Conservation (phyloP, 2,113 vertebrate genomes). For the Pristiophorus japonicus region DNA sequence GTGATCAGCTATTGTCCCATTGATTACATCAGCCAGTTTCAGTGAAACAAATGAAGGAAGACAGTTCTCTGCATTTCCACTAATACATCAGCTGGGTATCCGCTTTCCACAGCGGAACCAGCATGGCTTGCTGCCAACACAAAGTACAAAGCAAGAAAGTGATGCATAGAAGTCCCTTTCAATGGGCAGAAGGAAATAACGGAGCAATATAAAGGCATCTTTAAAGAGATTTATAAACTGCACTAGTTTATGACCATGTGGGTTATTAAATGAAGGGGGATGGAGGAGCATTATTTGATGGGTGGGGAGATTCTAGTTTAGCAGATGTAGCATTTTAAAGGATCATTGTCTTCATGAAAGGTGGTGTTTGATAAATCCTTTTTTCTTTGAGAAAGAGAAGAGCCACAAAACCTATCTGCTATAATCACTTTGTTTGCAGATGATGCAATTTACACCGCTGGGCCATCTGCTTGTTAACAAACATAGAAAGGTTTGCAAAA, state of each 20-base stretch:
- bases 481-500: neutral
- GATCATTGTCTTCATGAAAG: neutral
- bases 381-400: neutral
- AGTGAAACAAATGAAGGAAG: neutral
- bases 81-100: neutral
- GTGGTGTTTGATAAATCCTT: neutral
- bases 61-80: neutral
- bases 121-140: neutral
- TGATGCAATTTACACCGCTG: neutral
- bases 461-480: neutral
- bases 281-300: neutral
- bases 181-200: neutral
- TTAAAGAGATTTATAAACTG: neutral
- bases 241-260: neutral
- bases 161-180: neutral
- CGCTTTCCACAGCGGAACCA: neutral
- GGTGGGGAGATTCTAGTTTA: neutral
- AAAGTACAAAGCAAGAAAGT: neutral
- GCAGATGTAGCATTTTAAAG: neutral
- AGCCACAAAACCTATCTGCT: neutral
- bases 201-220: neutral
- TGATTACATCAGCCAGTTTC: neutral
- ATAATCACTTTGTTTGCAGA: neutral
- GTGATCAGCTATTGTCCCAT: neutral
- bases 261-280: neutral